Evolutionary conservation across 2,113 vertebrate genomes (phyloP), one percentile per base, ranked within the genome.

Genomic region (Azemiops feae): DNA sequence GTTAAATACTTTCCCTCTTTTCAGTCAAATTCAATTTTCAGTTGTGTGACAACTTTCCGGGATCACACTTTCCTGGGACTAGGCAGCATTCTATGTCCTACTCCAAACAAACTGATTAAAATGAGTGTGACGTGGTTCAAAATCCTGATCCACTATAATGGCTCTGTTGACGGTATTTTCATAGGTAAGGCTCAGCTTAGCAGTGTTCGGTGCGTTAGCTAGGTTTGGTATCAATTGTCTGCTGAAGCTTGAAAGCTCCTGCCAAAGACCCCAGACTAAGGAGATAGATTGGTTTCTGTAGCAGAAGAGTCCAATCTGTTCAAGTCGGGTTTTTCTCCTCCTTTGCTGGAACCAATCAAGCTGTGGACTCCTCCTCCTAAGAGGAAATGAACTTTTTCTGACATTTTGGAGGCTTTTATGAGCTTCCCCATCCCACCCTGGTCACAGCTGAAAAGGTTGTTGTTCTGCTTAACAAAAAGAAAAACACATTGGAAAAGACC

Each of bases 351-450:
- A 93, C 45, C 88, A 86, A 30, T 90, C 88, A 90, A 58, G 53
- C 69, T 14, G 14, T 57, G 74, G 92, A 57, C 43, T 89, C 45
- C 45, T 45, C 54, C n/a, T 92, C 91, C 87, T n/a, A 50, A 57
- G 74, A 53, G 74, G 30, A 18, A 85, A 90, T 43, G 74, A 90
- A 90, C 88, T 85, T 92, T 54, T 89, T 50, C 88, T 93, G 92
- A 93, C 88, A 93, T 93, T 93, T 93, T 85, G 92, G 74, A 89
- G 54, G 16, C 54, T 18, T 90, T 86, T 50, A 86, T 39, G 43
- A 93, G 92, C 74, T 85, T 27, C 55, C 74, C 45, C 45, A 90
- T 90, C 55, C 69, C 53, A 50, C 45, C 3, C 45, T 8, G 12
- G 88, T 60, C 69, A 52, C 92, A 60, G 88, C 88, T 64, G 54